A percentile compares a stretch with the other conserved stretches of the same genome.
Conservation (phyloP, 2,888 invertebrate species). For the Dasysyrphus tricinctus region DNA sequence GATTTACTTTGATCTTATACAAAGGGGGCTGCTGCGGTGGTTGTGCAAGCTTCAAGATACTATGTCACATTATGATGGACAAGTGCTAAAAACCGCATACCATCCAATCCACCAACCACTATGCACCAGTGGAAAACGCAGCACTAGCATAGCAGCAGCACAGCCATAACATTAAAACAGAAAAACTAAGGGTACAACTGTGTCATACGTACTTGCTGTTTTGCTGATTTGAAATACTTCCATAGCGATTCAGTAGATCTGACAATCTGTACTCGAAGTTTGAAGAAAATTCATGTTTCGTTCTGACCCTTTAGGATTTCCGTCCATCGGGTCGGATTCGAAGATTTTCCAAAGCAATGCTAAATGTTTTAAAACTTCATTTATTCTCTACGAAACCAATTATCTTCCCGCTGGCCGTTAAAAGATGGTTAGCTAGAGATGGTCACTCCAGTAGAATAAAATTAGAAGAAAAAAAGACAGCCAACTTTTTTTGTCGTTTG, state of each 20-base stretch:
- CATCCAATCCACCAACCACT: constrained; percentile 1
- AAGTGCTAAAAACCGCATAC: constrained; percentile 64
- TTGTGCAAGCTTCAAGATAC: constrained; percentile 54
- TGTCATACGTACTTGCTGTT: neutral
- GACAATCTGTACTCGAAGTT: neutral
- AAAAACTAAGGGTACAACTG: neutral
- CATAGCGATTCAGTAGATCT: neutral
- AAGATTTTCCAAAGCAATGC: neutral
- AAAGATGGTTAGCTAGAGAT: neutral
- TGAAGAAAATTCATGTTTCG: neutral
- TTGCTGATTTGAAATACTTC: neutral
- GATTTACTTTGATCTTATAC: constrained; percentile 17
- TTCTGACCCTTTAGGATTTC: too few relatives aligned
- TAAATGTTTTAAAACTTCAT: neutral
- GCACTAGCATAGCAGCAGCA: too few relatives aligned
- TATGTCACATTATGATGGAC: constrained; percentile 61
- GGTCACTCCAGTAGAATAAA: constrained; percentile 52
- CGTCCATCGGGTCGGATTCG: too few relatives aligned
- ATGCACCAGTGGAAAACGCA: too few relatives aligned
- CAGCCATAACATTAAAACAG: neutral
- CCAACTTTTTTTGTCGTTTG: neutral
- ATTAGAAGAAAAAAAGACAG: constrained; percentile 1
- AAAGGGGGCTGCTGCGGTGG: constrained; percentile 23
- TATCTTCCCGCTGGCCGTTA: neutral
- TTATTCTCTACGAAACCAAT: neutral